Evolutionary conservation across 2,888 invertebrate species (phyloP), one percentile per base, ranked within the genome.

Genomic region (Acrocera orbiculus): DNA sequence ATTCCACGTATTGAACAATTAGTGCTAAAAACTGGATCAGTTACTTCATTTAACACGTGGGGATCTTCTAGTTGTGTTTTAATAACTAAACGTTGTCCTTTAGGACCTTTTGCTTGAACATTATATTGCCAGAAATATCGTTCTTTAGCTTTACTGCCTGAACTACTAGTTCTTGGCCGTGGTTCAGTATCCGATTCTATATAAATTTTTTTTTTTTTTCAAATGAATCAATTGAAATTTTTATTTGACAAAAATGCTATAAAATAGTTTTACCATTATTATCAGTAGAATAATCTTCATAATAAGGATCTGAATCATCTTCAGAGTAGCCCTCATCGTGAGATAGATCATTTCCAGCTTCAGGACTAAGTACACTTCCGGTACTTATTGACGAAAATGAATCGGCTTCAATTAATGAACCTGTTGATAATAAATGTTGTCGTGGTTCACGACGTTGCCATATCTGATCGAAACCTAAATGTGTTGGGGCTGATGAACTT

Each of bases 101-200:
- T 92, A 5, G 95, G 92, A 2, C 96, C 93, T 62, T 96, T 92
- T 2, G 93, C 85, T 62, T 95, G 95, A 1, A 93, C 89, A 64
- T 96, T 96, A 59, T 96, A 96, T 58, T 95, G 95, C 95, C 96
- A 96, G 58, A 96, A 95, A 61, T 70, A 93, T 40, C 79, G 70
- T 51, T 89, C 87, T 46, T 77, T 82, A 56, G 82, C 85, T 42
- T 55, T 56, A 40, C 53, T 50, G 14, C 35, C 32, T 5, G 32
- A 22, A 31, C 35, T 17, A 36, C 53, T 53, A 30, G 16, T n/a
- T n/a, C 11, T 23, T 40, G 41, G 40, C 14, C 41, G 41, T n/a
- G n/a, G n/a, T 44, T 75, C 67, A 32, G 62, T 72, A 51, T 73
- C 75, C 11, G 74, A 73, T 50, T 76, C 76, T 69, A 55, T n/a